phyloP scores from a whole-genome alignment of 1,140 invertebrate genomes.

The Laodelphax striatellus region DNA sequence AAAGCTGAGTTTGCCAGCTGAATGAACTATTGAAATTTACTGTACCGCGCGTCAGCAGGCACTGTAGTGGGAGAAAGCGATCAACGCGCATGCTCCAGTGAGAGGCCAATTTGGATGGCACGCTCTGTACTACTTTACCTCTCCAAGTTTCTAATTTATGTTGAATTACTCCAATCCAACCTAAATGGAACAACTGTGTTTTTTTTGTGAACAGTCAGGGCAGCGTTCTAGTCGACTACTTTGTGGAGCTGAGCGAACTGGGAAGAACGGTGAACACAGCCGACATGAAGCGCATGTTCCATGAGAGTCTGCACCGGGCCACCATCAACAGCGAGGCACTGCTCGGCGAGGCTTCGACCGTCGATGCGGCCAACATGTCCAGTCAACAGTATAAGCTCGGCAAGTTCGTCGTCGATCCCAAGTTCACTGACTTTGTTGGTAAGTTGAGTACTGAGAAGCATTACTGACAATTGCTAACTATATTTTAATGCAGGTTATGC shows the following conservation, averaged over 20 bases:
- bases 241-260: slow-evolving; percentile 66
- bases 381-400: slow-evolving; percentile 49
- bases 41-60: no score
- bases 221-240: slow-evolving; percentile 79
- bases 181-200: not conserved
- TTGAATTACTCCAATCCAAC: no score
- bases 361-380: slow-evolving; percentile 33
- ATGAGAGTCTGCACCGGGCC: slow-evolving; percentile 52
- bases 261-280: slow-evolving; percentile 64
- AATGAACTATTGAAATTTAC: no score
- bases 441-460: slow-evolving; percentile 25
- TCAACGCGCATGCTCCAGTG: no score
- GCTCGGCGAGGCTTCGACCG: not conserved
- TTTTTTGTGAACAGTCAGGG: slow-evolving; percentile 42
- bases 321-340: slow-evolving; percentile 26
- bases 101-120: no score
- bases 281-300: slow-evolving; percentile 70
- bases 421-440: slow-evolving; percentile 83
- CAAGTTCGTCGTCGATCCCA: slow-evolving; percentile 68
- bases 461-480: no score
- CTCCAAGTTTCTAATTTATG: no score
- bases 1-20: no score
- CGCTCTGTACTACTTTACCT: no score
- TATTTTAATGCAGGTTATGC: no score
- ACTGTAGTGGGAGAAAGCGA: no score